A percentile compares a stretch with the other conserved stretches of the same genome.
phyloP scores from a whole-genome alignment of 1,140 invertebrate species.

The Sesamia nonagrioides region DNA sequence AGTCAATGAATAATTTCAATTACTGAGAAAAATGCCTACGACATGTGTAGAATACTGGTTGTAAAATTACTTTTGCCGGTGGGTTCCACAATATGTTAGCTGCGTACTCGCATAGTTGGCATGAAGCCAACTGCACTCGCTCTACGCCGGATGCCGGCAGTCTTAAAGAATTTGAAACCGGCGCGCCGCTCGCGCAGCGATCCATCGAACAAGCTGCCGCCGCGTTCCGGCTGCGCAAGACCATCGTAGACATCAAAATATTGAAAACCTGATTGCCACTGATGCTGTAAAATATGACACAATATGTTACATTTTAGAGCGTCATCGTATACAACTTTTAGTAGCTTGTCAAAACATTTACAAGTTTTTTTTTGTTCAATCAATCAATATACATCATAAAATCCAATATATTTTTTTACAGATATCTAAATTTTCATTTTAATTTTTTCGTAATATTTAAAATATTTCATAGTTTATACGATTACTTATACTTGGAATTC shows the following conservation, averaged over 20 bases:
- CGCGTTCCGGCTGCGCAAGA: not conserved
- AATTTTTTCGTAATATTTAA: too few relatives aligned
- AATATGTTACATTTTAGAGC: not conserved
- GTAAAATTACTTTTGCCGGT: slow-evolving; percentile 68
- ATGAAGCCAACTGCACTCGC: slow-evolving; percentile 74
- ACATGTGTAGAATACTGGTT: slow-evolving; percentile 31
- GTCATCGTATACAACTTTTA: too few relatives aligned
- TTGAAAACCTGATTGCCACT: not conserved
- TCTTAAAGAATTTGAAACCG: slow-evolving; percentile 66
- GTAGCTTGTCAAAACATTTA: not conserved
- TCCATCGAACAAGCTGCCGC: not conserved
- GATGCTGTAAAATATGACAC: too few relatives aligned
- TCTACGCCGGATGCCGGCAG: slow-evolving; percentile 68
- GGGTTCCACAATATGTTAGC: slow-evolving; percentile 77
- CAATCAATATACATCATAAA: slow-evolving; percentile 5
- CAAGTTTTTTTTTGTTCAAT: not conserved
- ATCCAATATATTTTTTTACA: not conserved
- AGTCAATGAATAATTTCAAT: slow-evolving; percentile 48
- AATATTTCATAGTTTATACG: too few relatives aligned
- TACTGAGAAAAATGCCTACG: slow-evolving; percentile 22
- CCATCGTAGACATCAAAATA: slow-evolving; percentile 1
- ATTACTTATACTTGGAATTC: too few relatives aligned
- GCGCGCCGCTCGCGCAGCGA: slow-evolving; percentile 7
- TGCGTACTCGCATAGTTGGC: slow-evolving; percentile 75
- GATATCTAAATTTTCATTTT: not conserved